Evolutionary conservation across 35 echinoderm and acorn worm species (phyloP).

Genomic region (Holothuria glaberrima): DNA sequence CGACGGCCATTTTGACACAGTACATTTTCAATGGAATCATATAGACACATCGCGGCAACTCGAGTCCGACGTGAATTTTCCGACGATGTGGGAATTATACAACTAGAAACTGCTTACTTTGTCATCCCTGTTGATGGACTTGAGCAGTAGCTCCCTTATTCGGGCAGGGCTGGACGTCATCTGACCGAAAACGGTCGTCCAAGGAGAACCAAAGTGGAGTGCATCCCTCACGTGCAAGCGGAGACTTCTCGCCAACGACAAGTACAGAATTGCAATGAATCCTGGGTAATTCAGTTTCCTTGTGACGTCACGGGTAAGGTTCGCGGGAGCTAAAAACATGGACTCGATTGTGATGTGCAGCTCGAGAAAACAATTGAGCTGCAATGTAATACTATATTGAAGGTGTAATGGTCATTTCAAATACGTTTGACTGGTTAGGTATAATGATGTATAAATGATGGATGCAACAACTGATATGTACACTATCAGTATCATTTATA

Average conservation of each 20-base stretch:
- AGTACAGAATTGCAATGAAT: slow-evolving; percentile 9
- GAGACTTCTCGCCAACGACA: slow-evolving; percentile 42
- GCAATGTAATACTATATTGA: too few relatives aligned
- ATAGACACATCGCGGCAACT: slow-evolving; percentile 15
- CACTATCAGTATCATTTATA: too few relatives aligned
- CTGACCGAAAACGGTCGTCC: slow-evolving; percentile 86
- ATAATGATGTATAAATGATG: too few relatives aligned
- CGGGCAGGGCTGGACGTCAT: slow-evolving; percentile 96
- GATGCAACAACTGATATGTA: too few relatives aligned
- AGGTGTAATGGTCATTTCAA: too few relatives aligned
- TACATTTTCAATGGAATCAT: slow-evolving; percentile 70
- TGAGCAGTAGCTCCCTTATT: slow-evolving; percentile 96
- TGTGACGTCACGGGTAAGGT: slow-evolving; percentile 48
- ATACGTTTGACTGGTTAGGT: too few relatives aligned
- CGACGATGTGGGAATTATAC: too few relatives aligned
- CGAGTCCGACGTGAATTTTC: background rate
- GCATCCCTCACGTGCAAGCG: slow-evolving; percentile 71
- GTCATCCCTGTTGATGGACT: slow-evolving; percentile 85
- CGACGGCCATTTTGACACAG: slow-evolving; percentile 63
- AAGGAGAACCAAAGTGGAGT: slow-evolving; percentile 80
- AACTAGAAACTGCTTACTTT: slow-evolving; percentile 78
- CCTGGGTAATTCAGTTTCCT: slow-evolving; percentile 43
- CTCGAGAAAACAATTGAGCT: too few relatives aligned
- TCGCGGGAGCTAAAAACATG: slow-evolving; percentile 34
- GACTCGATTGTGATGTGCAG: too few relatives aligned